Conservation (phyloP, 2,888 invertebrate genomes). For the Operophtera brumata region DNA sequence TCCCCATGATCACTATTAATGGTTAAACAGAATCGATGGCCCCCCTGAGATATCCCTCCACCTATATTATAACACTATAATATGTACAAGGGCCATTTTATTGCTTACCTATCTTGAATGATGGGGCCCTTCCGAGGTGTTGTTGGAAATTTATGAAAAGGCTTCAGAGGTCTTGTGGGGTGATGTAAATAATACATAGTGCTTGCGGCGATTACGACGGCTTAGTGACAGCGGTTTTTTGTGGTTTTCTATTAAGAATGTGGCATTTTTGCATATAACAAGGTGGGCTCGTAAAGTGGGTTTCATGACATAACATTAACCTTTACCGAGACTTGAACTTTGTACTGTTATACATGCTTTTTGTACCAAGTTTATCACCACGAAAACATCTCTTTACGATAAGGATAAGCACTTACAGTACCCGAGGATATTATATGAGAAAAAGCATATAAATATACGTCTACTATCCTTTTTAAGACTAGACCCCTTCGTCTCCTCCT, state of each 20-base stretch:
- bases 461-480: no score
- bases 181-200: conserved; percentile 53
- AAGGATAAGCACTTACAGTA: no score
- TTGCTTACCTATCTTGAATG: conserved; percentile 66
- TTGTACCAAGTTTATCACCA: not conserved
- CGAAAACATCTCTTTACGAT: not conserved
- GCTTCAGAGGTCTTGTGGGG: conserved; percentile 48
- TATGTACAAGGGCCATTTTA: conserved; percentile 70
- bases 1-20: conserved; percentile 54
- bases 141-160: conserved; percentile 63
- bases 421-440: no score
- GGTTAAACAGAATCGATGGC: conserved; percentile 67
- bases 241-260: conserved; percentile 24
- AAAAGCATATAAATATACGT: no score
- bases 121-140: conserved; percentile 54
- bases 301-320: not conserved
- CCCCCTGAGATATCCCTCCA: conserved; percentile 61
- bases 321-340: not conserved
- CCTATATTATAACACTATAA: conserved; percentile 67
- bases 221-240: conserved; percentile 29
- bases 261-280: conserved; percentile 7
- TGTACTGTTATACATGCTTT: not conserved
- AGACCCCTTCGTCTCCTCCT: no score
- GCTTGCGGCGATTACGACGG: conserved; percentile 35
- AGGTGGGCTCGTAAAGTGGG: not conserved